Conservation (phyloP, 2,888 invertebrate genomes). For the Pseudococcus longispinus region DNA sequence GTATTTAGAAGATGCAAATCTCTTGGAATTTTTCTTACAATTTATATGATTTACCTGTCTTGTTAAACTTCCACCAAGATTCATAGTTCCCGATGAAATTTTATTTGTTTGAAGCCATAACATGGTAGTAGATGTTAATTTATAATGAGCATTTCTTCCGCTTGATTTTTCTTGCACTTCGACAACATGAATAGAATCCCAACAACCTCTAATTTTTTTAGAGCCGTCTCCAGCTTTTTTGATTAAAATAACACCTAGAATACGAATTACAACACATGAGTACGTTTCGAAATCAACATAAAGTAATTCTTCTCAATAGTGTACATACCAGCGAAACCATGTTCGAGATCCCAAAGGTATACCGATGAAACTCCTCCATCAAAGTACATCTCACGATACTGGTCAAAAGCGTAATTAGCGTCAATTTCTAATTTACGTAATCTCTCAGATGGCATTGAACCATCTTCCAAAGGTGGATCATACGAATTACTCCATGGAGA, state of each 20-base stretch:
- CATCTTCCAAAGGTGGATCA: constrained; percentile 97
- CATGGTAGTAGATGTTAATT: constrained; percentile 99
- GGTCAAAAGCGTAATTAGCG: constrained; percentile 98
- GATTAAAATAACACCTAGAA: constrained; percentile 90
- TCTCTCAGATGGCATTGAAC: constrained; percentile 96
- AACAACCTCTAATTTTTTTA: constrained; percentile 98
- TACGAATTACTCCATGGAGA: constrained; percentile 99
- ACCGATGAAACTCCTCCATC: constrained; percentile 99
- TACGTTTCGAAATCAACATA: background rate
- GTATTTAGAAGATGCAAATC: background rate
- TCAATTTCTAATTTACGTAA: constrained; percentile 95
- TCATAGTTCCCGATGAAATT: constrained; percentile 97
- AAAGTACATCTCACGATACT: constrained; percentile 98
- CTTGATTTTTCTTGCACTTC: constrained; percentile 97
- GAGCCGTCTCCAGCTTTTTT: constrained; percentile 99
- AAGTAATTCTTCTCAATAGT: background rate
- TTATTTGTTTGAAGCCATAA: constrained; percentile 98
- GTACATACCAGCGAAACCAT: constrained; percentile 86
- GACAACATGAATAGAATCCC: constrained; percentile 99
- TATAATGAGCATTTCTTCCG: constrained; percentile 94
- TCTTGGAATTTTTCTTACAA: background rate
- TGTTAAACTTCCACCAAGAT: constrained; percentile 96
- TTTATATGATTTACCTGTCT: constrained; percentile 75
- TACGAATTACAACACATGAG: background rate
- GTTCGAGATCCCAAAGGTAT: constrained; percentile 98